These are phyloP conservation scores for Anastrepha ludens DNA, from an alignment of 1,140 invertebrate genomes.

Conservation along the genomic window DNA sequence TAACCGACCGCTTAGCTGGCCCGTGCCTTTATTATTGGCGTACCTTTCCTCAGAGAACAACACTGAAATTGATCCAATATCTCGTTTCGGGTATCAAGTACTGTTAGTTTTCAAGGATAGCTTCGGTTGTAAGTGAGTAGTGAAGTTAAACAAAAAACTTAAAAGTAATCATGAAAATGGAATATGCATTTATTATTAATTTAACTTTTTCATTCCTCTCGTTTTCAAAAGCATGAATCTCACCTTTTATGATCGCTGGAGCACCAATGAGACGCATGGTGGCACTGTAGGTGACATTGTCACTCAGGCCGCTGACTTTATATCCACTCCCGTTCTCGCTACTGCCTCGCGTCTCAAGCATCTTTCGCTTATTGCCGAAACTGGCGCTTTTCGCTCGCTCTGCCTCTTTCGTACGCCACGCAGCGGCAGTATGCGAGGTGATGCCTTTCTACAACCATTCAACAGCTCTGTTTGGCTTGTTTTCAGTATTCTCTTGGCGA, in stretches of 20 bases:
- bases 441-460: slow-evolving; percentile 68
- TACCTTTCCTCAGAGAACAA: slow-evolving; percentile 39
- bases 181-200: not conserved
- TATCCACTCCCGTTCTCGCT: slow-evolving; percentile 62
- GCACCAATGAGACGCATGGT: slow-evolving; percentile 60
- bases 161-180: too few relatives aligned
- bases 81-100: slow-evolving; percentile 52
- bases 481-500: slow-evolving; percentile 60
- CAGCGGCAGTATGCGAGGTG: slow-evolving; percentile 64
- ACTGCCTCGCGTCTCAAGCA: slow-evolving; percentile 62
- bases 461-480: slow-evolving; percentile 65
- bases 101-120: slow-evolving; percentile 51
- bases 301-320: slow-evolving; percentile 61
- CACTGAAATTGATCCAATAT: slow-evolving; percentile 46
- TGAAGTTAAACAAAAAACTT: not conserved
- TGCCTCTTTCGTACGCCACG: slow-evolving; percentile 71
- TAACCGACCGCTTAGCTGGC: not conserved
- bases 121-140: slow-evolving; percentile 57
- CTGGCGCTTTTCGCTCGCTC: slow-evolving; percentile 64
- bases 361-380: slow-evolving; percentile 63
- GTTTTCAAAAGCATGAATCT: slow-evolving; percentile 35
- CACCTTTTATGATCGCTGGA: slow-evolving; percentile 60
- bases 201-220: slow-evolving; percentile 6
- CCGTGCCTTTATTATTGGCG: slow-evolving; percentile 17
- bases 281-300: slow-evolving; percentile 65